Base-by-base conservation (phyloP, 1,140 invertebrate genomes). In the Amyelois transitella region DNA sequence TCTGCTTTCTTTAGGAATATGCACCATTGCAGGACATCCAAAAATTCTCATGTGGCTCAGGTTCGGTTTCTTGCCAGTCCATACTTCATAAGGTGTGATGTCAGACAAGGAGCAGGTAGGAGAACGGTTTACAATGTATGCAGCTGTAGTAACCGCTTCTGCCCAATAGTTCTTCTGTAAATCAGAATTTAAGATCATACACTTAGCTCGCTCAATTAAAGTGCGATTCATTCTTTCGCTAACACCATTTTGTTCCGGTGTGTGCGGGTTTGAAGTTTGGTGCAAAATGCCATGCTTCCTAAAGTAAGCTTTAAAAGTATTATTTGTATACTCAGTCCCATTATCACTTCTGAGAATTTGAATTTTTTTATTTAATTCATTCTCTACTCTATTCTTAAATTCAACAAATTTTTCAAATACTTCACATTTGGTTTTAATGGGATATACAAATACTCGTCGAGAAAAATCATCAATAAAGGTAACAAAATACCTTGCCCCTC, bases 171-270 rank as follows among this genome's bases (percentile, higher is more conserved):
- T 10, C 14, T 69, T 72, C 28, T 1, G 2, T 22, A 51, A 1
- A 3, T 25, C 28, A 7, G 21, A 5, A 25, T 51, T 25, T 12
- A 12, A 14, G 7, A 25, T 12, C 24, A 51, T 51, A 86, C 17
- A 7, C 69, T 82, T 48, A 74, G 51, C 45, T 69, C 85, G 61
- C 73, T 71, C 49, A 64, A 57, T 58, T 86, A 88, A 8, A 67
- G 69, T 38, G 53, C 53, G 18, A 14, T 58, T 58, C 17, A 25
- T 19, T 17, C 55, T 25, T 47, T 58, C 55, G 19, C 10, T 20
- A 1, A 47, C 6, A 12, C 82, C 81, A 66, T 90, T 91, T 60
- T 87, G 75, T 56, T 90, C 53, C 5, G 85, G 78, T 10, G 71
- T 81, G 59, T 88, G 89, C 1, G 73, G 55, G 12, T 66, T 60